Conservation (phyloP, 1,140 invertebrate species). For the Oscheius sp. region DNA sequence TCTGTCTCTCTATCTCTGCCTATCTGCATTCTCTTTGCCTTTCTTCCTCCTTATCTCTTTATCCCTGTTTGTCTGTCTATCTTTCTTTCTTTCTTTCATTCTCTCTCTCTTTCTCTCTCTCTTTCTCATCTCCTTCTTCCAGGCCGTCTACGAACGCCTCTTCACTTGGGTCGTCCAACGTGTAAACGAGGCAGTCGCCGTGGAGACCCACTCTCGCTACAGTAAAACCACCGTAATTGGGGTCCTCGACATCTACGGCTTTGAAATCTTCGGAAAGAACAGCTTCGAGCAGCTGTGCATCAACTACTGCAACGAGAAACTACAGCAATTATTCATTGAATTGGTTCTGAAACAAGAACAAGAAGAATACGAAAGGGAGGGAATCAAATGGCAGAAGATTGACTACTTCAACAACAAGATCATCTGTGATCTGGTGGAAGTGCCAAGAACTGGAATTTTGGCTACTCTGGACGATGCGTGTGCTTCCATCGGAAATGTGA, state of each 20-base stretch:
- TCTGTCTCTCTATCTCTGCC: too few species aligned
- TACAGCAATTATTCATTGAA: conserved; percentile 75
- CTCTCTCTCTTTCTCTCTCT: background rate
- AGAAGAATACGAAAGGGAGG: conserved; percentile 73
- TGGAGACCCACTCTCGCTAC: conserved; percentile 48
- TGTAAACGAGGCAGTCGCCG: conserved; percentile 77
- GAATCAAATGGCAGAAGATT: conserved; percentile 69
- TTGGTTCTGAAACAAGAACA: conserved; percentile 73
- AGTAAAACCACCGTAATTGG: conserved; percentile 59
- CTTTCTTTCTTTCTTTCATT: too few species aligned
- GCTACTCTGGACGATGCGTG: conserved; percentile 74
- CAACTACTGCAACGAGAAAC: conserved; percentile 83
- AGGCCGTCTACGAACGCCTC: conserved; percentile 80
- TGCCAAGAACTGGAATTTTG: conserved; percentile 67
- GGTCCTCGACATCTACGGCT: conserved; percentile 70
- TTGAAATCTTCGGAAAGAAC: conserved; percentile 67
- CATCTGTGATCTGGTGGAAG: conserved; percentile 70
- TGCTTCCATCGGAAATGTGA: conserved; percentile 61
- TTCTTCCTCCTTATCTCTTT: too few species aligned
- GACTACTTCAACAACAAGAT: conserved; percentile 75
- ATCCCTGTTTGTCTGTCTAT: too few species aligned
- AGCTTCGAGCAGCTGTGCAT: conserved; percentile 69
- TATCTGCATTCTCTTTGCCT: too few species aligned
- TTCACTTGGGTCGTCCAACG: conserved; percentile 86
- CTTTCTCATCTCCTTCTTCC: background rate